phyloP scores from a whole-genome alignment of 2,113 vertebrate genomes.

The Saccopteryx bilineata region DNA sequence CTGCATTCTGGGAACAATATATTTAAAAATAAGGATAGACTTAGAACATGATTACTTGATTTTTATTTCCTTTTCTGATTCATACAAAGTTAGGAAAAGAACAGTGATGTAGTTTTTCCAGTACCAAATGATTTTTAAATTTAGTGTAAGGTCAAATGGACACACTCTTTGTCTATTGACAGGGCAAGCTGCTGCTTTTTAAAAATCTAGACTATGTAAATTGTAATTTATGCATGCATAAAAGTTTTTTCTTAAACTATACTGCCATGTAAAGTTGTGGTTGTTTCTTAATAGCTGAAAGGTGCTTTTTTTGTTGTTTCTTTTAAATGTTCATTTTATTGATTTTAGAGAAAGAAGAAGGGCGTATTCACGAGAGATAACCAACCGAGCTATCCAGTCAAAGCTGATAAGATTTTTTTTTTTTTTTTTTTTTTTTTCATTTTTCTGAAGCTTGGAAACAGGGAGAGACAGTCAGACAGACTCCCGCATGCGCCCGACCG shows the following conservation, averaged over 20 bases:
- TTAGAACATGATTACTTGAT: neutral
- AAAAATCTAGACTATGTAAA: conserved; percentile 8
- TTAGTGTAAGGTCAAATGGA: neutral
- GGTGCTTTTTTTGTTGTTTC: too few relatives aligned
- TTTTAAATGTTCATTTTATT: too few relatives aligned
- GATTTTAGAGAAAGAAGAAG: too few relatives aligned
- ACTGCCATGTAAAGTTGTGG: neutral
- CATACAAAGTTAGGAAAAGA: neutral
- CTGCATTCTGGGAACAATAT: neutral
- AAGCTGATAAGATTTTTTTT: too few relatives aligned
- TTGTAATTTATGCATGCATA: neutral
- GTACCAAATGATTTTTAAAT: neutral
- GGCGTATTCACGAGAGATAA: too few relatives aligned
- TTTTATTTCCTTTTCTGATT: conserved; percentile 47
- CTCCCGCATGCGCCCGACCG: too few relatives aligned
- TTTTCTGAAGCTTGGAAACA: too few relatives aligned
- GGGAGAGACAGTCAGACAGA: too few relatives aligned
- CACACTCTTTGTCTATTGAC: neutral
- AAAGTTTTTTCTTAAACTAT: conserved; percentile 9
- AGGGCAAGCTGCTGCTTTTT: neutral
- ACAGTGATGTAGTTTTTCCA: neutral
- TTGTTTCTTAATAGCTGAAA: neutral
- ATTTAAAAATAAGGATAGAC: neutral
- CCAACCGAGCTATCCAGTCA: too few relatives aligned
- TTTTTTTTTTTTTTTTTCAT: too few relatives aligned